Percentiles rank a stretch among this genome's conserved stretches.
Evolutionary conservation across 2,797 vertebrate species (phyloP).

Genomic region (Menidia menidia): DNA sequence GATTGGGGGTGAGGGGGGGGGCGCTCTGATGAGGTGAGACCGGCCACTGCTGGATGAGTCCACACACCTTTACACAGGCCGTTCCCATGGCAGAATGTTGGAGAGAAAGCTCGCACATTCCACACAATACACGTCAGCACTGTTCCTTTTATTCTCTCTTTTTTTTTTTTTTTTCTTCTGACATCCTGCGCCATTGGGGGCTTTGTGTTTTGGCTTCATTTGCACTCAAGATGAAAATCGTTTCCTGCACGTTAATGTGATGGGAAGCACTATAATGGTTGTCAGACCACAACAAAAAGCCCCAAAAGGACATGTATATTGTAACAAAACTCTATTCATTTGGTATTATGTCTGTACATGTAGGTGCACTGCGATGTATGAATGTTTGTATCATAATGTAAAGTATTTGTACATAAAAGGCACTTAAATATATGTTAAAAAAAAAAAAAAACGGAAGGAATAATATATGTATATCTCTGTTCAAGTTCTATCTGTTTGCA

Average conservation of each 20-base stretch:
- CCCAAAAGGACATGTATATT: constrained; percentile 6
- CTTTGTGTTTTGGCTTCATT: constrained; percentile 43
- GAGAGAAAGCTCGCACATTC: constrained; percentile 67
- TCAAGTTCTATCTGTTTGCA: constrained; percentile 46
- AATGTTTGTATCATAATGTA: background rate
- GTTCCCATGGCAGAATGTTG: constrained; percentile 37
- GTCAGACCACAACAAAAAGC: constrained; percentile 13
- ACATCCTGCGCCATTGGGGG: constrained; percentile 47
- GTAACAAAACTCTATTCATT: constrained; percentile 14
- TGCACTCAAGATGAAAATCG: constrained; percentile 43
- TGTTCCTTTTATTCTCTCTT: constrained; percentile 48
- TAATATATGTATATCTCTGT: constrained; percentile 68
- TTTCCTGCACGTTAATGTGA: constrained; percentile 45
- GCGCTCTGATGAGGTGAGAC: constrained; percentile 18
- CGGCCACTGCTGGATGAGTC: constrained; percentile 25
- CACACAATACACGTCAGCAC: constrained; percentile 48
- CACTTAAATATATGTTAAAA: constrained; percentile 62
- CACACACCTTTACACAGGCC: constrained; percentile 5
- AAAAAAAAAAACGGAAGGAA: constrained; percentile 10
- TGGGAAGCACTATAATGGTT: constrained; percentile 3
- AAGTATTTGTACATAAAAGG: constrained; percentile 56
- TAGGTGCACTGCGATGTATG: background rate
- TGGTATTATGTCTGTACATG: background rate
- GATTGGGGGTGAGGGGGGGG: background rate
- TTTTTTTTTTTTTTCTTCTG: constrained; percentile 19